phyloP scores from a whole-genome alignment of 2,797 vertebrate species.

The Amniataba percoides region DNA sequence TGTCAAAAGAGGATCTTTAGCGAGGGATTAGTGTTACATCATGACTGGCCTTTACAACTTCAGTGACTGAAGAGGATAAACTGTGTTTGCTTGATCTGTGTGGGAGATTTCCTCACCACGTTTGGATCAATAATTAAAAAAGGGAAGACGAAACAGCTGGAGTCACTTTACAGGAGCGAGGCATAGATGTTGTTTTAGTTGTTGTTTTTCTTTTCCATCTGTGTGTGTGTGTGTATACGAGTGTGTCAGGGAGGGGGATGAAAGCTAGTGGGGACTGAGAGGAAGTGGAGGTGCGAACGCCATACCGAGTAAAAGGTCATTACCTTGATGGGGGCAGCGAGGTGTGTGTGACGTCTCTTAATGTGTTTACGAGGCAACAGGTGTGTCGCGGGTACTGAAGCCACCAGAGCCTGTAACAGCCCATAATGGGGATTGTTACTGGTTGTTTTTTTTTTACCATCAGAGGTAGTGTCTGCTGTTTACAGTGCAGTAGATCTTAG shows the following conservation, averaged over 20 bases:
- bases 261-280: constrained; percentile 69
- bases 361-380: constrained; percentile 85
- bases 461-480: constrained; percentile 25
- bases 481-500: constrained; percentile 38
- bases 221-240: constrained; percentile 40
- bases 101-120: not conserved
- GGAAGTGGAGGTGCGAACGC: constrained; percentile 85
- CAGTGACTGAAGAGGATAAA: not conserved
- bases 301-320: constrained; percentile 64
- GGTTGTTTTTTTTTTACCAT: constrained; percentile 40
- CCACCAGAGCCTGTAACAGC: constrained; percentile 55
- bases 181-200: constrained; percentile 81
- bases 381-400: constrained; percentile 67
- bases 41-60: not conserved
- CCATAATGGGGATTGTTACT: constrained; percentile 57
- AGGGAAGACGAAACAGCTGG: constrained; percentile 66
- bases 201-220: constrained; percentile 84
- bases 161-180: constrained; percentile 47
- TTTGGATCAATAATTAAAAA: not conserved
- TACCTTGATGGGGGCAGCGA: constrained; percentile 56
- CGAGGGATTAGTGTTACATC: constrained; percentile 38
- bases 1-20: not conserved
- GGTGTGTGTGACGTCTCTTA: constrained; percentile 71
- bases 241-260: constrained; percentile 59
- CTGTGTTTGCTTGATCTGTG: not conserved